These are phyloP conservation scores for Pristionchus fissidentatus DNA, from an alignment of 2,888 invertebrate species.

Conservation along the genomic window DNA sequence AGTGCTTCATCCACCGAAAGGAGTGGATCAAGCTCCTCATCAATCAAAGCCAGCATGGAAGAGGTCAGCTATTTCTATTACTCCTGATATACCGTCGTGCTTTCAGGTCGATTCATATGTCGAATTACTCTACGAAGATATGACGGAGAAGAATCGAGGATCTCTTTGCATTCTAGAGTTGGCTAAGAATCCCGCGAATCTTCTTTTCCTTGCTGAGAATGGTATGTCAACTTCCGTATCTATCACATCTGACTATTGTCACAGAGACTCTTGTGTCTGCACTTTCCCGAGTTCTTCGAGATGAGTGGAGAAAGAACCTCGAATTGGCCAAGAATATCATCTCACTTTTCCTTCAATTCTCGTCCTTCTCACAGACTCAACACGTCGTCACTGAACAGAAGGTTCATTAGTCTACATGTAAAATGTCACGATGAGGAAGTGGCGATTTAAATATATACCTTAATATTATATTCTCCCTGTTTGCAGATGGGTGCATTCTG, in stretches of 20 bases:
- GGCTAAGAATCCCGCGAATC: constrained; percentile 92
- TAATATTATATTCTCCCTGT: not conserved
- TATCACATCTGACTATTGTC: not conserved
- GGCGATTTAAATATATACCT: not conserved
- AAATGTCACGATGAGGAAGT: not conserved
- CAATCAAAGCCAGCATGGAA: constrained; percentile 55
- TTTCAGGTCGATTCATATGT: constrained; percentile 86
- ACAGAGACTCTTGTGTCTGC: constrained; percentile 91
- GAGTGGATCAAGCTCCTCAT: constrained; percentile 41
- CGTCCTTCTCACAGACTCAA: constrained; percentile 94
- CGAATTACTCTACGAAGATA: constrained; percentile 93
- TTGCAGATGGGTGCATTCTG: constrained; percentile 86
- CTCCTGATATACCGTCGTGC: too few species aligned
- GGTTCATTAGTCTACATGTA: constrained; percentile 81
- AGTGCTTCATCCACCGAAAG: constrained; percentile 60
- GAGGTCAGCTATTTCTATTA: constrained; percentile 55
- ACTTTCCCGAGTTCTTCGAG: constrained; percentile 91
- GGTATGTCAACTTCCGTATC: constrained; percentile 81
- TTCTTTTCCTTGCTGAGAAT: constrained; percentile 92
- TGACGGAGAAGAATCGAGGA: constrained; percentile 87
- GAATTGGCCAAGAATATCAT: constrained; percentile 96
- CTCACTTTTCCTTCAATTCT: constrained; percentile 96
- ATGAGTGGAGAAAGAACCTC: constrained; percentile 96
- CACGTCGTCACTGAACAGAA: constrained; percentile 94
- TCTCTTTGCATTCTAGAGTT: constrained; percentile 91